phyloP scores from a whole-genome alignment of 2,113 vertebrate genomes.

The Elaphurus davidianus region DNA sequence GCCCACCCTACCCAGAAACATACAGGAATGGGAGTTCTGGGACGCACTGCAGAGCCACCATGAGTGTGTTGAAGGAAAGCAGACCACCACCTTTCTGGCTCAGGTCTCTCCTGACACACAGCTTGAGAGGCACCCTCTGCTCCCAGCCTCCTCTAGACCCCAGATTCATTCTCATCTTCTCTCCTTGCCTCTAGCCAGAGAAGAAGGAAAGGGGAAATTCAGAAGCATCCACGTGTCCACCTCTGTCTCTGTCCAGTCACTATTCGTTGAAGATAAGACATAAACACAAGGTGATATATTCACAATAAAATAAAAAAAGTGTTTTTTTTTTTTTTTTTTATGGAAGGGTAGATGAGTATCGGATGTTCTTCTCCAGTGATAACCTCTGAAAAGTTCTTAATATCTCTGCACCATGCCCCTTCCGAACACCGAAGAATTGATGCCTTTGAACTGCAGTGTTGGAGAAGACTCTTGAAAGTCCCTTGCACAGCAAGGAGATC shows the following conservation, averaged over 20 bases:
- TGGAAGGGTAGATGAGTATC: neutral
- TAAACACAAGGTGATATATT: neutral
- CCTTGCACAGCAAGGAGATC: neutral
- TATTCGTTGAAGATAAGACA: neutral
- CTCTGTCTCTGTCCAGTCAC: neutral
- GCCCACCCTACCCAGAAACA: neutral
- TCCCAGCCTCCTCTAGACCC: neutral
- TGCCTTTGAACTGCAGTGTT: neutral
- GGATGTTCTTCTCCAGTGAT: neutral
- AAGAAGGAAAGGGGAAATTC: neutral
- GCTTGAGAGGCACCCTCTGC: neutral
- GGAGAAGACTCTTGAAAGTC: neutral
- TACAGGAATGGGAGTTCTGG: neutral
- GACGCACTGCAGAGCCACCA: neutral
- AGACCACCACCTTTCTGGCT: neutral
- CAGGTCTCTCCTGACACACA: neutral
- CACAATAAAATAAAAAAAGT: neutral
- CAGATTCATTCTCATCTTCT: neutral
- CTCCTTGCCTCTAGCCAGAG: neutral
- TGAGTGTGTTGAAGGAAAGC: neutral
- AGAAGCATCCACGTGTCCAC: neutral
- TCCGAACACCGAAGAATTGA: rapidly evolving
- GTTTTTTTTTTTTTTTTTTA: neutral
- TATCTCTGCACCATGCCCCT: neutral
- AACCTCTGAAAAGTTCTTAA: neutral